These are phyloP conservation scores for Phenganax marumi DNA, from an alignment of 92 coral and sea anemone genomes.

Conservation along the genomic window DNA sequence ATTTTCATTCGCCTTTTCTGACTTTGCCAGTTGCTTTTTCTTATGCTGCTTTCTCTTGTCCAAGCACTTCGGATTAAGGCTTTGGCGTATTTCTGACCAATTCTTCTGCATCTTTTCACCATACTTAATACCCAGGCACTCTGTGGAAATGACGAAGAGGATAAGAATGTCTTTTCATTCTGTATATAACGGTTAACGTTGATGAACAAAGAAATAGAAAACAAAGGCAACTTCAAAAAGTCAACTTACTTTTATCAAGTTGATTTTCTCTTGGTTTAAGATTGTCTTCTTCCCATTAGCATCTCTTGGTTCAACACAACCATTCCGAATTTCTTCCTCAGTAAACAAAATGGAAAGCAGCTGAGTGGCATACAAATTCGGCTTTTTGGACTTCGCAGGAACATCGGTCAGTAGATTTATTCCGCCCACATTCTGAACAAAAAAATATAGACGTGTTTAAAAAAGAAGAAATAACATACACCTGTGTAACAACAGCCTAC, in stretches of 20 bases:
- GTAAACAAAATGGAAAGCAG: conserved; percentile 44
- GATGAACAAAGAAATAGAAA: background rate
- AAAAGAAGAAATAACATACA: background rate
- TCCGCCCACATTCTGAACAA: conserved; percentile 19
- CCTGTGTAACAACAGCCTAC: background rate
- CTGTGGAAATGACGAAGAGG: conserved; percentile 13
- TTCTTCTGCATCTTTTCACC: conserved; percentile 46
- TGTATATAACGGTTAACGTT: too few species aligned
- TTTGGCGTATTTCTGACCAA: conserved; percentile 37
- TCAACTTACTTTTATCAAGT: conserved; percentile 50
- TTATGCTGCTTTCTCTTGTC: conserved; percentile 45
- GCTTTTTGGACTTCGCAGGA: conserved; percentile 48
- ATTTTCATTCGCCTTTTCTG: background rate
- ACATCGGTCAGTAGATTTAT: conserved; percentile 47
- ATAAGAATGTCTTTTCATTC: background rate
- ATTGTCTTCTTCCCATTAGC: conserved; percentile 28
- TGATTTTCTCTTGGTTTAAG: conserved; percentile 43
- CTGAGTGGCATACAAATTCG: conserved; percentile 51
- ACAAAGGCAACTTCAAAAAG: background rate
- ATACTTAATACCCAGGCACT: conserved; percentile 53
- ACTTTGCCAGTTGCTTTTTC: background rate
- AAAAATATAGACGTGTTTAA: background rate
- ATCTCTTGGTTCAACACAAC: conserved; percentile 54
- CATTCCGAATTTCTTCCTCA: conserved; percentile 55
- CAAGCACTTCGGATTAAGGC: conserved; percentile 59